Evolutionary conservation across 2,797 vertebrate species (phyloP).

Genomic region (Myripristis jacobus): DNA sequence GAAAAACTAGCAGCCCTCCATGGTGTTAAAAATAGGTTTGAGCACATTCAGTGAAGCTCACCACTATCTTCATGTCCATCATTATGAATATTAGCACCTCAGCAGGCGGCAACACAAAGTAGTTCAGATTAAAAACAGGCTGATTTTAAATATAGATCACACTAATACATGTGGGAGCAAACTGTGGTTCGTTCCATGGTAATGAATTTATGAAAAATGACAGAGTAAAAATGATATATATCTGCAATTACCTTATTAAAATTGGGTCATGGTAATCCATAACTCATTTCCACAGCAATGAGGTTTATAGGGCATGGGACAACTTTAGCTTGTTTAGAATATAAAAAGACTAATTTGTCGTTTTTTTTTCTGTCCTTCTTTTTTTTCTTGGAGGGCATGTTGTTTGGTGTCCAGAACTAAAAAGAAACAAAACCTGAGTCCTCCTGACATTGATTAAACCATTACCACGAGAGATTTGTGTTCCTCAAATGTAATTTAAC

Average conservation of each 20-base stretch:
- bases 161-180: slow-evolving; percentile 22
- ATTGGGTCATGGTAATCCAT: slow-evolving; percentile 74
- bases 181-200: slow-evolving; percentile 28
- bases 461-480: slow-evolving; percentile 57
- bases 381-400: slow-evolving; percentile 24
- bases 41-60: neutral
- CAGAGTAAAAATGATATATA: slow-evolving; percentile 60
- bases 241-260: slow-evolving; percentile 69
- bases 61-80: slow-evolving; percentile 9
- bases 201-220: slow-evolving; percentile 55
- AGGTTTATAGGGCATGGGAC: slow-evolving; percentile 49
- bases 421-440: slow-evolving; percentile 55
- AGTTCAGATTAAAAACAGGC: slow-evolving; percentile 15
- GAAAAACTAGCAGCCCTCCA: neutral
- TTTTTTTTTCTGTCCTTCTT: slow-evolving; percentile 66
- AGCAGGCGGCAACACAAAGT: slow-evolving; percentile 8
- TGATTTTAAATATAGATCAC: slow-evolving; percentile 38
- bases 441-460: slow-evolving; percentile 63
- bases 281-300: slow-evolving; percentile 64
- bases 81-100: slow-evolving; percentile 15
- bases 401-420: slow-evolving; percentile 26
- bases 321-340: slow-evolving; percentile 64
- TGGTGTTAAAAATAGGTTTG: slow-evolving; percentile 12
- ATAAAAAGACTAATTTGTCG: slow-evolving; percentile 67
- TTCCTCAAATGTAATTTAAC: slow-evolving; percentile 65